Evolutionary conservation across 2,888 invertebrate genomes (phyloP).

Genomic region (Choreutis nemorana): DNA sequence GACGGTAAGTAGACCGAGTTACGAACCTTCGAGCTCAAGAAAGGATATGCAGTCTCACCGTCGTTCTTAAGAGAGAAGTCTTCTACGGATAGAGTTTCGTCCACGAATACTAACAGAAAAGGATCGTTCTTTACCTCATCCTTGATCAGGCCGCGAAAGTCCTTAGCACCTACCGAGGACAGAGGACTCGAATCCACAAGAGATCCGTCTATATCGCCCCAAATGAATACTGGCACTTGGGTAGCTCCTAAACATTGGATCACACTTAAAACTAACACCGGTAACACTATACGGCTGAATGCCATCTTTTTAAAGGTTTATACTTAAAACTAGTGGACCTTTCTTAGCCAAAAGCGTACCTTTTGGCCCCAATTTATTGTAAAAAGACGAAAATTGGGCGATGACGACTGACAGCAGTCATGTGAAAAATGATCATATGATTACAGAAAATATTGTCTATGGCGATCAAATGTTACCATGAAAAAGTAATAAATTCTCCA

Average conservation of each 20-base stretch:
- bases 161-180: conserved; percentile 22
- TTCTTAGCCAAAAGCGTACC: conserved; percentile 34
- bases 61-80: conserved; percentile 63
- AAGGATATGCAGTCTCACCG: conserved; percentile 39
- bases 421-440: conserved; percentile 65
- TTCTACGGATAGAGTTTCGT: conserved; percentile 64
- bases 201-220: conserved; percentile 48
- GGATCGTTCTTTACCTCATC: conserved; percentile 36
- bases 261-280: conserved; percentile 46
- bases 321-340: conserved; percentile 37
- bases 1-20: conserved; percentile 65
- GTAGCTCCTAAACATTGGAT: conserved; percentile 33
- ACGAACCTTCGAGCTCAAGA: conserved; percentile 32
- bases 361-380: conserved; percentile 38
- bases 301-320: conserved; percentile 36
- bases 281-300: conserved; percentile 48
- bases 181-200: conserved; percentile 34
- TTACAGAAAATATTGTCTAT: conserved; percentile 46
- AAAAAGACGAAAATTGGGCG: conserved; percentile 42
- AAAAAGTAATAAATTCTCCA: too few relatives aligned
- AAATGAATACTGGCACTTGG: conserved; percentile 67
- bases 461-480: conserved; percentile 19
- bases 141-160: conserved; percentile 39
- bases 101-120: conserved; percentile 58
- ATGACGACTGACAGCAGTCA: conserved; percentile 51